phyloP scores from a whole-genome alignment of 2,888 invertebrate species.

The Lycocerus yunnanus region DNA sequence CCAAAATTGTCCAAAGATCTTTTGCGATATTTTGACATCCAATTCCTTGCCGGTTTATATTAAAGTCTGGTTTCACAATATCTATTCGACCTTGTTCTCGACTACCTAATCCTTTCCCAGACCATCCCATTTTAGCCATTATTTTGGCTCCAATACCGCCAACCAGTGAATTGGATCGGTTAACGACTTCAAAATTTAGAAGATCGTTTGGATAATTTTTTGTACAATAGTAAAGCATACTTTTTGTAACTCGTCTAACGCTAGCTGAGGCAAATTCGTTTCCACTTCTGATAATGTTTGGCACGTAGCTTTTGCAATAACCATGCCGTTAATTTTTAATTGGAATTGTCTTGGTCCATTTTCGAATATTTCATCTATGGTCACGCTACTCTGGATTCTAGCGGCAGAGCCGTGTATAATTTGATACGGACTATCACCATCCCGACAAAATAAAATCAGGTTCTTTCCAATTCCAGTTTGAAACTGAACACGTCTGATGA shows the following conservation, averaged over 20 bases:
- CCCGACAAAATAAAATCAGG: constrained; percentile 8
- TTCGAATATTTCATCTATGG: neutral
- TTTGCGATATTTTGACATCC: constrained; percentile 10
- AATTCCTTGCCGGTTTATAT: constrained; percentile 20
- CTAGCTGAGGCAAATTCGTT: constrained; percentile 5
- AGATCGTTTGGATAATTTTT: constrained; percentile 11
- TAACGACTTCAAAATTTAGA: neutral
- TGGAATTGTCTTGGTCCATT: neutral
- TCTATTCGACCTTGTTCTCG: constrained; percentile 14
- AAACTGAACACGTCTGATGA: constrained; percentile 5
- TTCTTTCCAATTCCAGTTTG: constrained; percentile 9
- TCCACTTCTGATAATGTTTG: neutral
- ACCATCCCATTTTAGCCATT: constrained; percentile 26
- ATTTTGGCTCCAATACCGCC: constrained; percentile 22
- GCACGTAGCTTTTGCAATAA: constrained; percentile 2
- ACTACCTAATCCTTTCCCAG: constrained; percentile 20
- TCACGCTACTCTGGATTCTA: neutral
- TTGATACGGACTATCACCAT: neutral
- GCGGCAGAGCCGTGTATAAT: neutral
- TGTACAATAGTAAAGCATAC: constrained; percentile 21
- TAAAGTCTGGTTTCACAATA: constrained; percentile 11
- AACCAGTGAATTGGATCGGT: neutral
- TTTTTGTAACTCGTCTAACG: constrained; percentile 10
- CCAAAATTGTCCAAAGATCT: constrained; percentile 10
- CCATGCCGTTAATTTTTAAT: constrained; percentile 11